These are phyloP conservation scores for Hydropotes inermis DNA, from an alignment of 2,113 vertebrate species.

Conservation along the genomic window DNA sequence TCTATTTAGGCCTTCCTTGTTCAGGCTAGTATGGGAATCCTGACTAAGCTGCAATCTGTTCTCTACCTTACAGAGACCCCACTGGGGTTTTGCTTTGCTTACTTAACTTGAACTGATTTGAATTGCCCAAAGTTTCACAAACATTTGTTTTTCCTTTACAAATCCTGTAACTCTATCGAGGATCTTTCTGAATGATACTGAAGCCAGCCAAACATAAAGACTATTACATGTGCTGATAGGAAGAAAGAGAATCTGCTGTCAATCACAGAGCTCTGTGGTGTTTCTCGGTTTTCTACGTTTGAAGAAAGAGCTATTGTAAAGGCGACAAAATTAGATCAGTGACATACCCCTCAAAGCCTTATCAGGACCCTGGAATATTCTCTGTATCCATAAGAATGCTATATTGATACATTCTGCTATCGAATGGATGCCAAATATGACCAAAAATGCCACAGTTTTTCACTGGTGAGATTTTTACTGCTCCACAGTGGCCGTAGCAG, in stretches of 20 bases:
- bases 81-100: not conserved
- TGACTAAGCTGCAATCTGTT: not conserved
- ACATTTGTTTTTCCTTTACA: not conserved
- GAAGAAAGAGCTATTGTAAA: conserved; percentile 27
- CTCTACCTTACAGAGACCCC: not conserved
- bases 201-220: not conserved
- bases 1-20: not conserved
- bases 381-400: not conserved
- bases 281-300: conserved; percentile 1
- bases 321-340: conserved; percentile 15
- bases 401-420: not conserved
- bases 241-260: not conserved
- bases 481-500: not conserved
- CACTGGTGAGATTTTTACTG: not conserved
- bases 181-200: not conserved
- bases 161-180: not conserved
- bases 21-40: not conserved
- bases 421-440: not conserved
- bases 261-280: not conserved
- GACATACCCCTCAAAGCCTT: not conserved
- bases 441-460: not conserved
- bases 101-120: not conserved
- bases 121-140: not conserved
- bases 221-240: not conserved
- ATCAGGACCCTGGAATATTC: not conserved